Conservation (phyloP, 2,888 invertebrate genomes). For the Nezara viridula region DNA sequence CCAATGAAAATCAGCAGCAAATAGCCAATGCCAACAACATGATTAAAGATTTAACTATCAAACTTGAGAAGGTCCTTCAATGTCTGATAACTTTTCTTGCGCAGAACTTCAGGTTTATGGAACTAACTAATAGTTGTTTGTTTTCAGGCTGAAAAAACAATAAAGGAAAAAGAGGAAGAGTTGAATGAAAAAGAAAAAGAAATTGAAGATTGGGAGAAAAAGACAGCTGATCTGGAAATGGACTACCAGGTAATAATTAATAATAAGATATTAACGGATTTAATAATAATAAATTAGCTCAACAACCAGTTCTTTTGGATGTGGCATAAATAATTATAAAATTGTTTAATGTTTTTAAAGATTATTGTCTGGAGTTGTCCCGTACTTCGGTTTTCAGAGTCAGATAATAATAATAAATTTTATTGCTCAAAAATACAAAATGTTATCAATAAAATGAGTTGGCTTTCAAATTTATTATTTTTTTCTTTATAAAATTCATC, state of each 20-base stretch:
- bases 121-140: slow-evolving; percentile 20
- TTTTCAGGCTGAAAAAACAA: slow-evolving; percentile 71
- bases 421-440: no score
- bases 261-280: no score
- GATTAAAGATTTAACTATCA: slow-evolving; percentile 67
- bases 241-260: slow-evolving; percentile 72
- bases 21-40: slow-evolving; percentile 69
- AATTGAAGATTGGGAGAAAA: slow-evolving; percentile 76
- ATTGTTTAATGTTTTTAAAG: no score
- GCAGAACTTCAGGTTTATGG: background rate
- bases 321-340: no score
- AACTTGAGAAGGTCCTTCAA: slow-evolving; percentile 69
- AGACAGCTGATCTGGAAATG: slow-evolving; percentile 75
- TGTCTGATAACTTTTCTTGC: background rate
- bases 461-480: no score
- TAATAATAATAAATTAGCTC: no score
- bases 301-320: no score
- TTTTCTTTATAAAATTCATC: no score
- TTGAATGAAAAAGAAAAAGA: slow-evolving; percentile 71
- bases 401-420: no score
- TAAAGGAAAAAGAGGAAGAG: slow-evolving; percentile 75
- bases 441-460: no score
- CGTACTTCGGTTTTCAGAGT: no score
- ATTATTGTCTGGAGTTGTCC: no score
- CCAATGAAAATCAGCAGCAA: slow-evolving; percentile 66